These are phyloP conservation scores for Erythrocercus mccallii DNA, from an alignment of 2,113 vertebrate species.

Conservation along the genomic window DNA sequence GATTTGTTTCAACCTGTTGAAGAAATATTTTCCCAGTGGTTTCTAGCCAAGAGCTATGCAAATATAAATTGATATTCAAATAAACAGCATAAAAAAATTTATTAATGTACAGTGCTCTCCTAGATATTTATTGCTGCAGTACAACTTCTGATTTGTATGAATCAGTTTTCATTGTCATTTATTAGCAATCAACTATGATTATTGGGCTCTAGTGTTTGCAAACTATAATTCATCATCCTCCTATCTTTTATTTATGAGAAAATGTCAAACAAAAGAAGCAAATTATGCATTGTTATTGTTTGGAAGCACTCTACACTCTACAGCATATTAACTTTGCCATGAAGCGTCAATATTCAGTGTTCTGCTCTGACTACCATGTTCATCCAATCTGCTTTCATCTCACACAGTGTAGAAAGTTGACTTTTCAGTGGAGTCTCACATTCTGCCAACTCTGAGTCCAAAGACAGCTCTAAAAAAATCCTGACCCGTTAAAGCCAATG, in stretches of 20 bases:
- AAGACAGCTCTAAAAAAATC: background rate
- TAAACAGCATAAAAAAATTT: background rate
- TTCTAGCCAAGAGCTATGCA: background rate
- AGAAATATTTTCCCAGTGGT: background rate
- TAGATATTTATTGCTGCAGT: conserved; percentile 23
- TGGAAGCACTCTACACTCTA: background rate
- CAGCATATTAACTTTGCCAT: background rate
- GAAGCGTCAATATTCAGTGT: background rate
- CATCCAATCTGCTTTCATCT: background rate
- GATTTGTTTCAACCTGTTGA: background rate
- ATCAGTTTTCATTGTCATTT: conserved; percentile 33
- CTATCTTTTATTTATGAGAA: conserved; percentile 71
- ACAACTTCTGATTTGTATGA: background rate
- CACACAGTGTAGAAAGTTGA: background rate
- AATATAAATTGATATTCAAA: conserved; percentile 33
- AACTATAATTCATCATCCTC: conserved; percentile 51
- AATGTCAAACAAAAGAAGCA: conserved; percentile 39
- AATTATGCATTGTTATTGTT: conserved; percentile 10
- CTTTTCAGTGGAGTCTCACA: background rate
- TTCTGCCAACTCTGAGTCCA: background rate
- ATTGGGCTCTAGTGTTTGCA: conserved; percentile 58
- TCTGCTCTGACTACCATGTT: conserved; percentile 7
- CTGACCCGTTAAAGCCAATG: background rate
- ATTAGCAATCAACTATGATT: conserved; percentile 55
- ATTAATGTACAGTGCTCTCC: background rate